Conservation (phyloP, 2,797 vertebrate species). For the Amphiprion clarkii region DNA sequence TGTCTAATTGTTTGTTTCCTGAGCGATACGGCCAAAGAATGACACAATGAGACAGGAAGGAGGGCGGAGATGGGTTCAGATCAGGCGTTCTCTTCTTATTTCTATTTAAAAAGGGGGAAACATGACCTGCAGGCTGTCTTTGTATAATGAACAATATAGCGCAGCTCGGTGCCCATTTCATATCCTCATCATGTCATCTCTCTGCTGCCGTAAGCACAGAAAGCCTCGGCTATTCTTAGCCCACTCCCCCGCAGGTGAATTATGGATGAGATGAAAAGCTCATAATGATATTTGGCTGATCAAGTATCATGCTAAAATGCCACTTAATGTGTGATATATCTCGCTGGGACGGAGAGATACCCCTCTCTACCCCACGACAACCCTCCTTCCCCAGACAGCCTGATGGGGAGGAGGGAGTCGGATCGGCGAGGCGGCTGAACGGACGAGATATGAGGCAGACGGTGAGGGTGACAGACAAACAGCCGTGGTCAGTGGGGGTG, state of each 20-base stretch:
- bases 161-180: constrained; percentile 29
- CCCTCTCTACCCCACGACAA: not conserved
- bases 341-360: constrained; percentile 42
- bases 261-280: constrained; percentile 83
- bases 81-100: constrained; percentile 17
- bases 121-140: constrained; percentile 58
- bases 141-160: constrained; percentile 37
- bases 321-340: constrained; percentile 79
- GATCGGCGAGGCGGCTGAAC: constrained; percentile 52
- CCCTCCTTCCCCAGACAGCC: constrained; percentile 7
- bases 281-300: constrained; percentile 79
- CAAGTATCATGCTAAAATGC: constrained; percentile 79
- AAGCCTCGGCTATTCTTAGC: constrained; percentile 72
- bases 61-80: constrained; percentile 36
- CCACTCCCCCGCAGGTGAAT: constrained; percentile 75
- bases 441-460: constrained; percentile 68
- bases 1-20: constrained; percentile 74
- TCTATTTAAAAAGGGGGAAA: constrained; percentile 59
- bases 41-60: constrained; percentile 73
- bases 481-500: constrained; percentile 63
- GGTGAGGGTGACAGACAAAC: constrained; percentile 63
- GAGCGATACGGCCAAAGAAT: constrained; percentile 51
- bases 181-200: constrained; percentile 54
- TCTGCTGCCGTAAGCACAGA: constrained; percentile 46
- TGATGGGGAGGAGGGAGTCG: constrained; percentile 7